Evolutionary conservation across 2,888 invertebrate species (phyloP).

Genomic region (Limnephilus auricula): DNA sequence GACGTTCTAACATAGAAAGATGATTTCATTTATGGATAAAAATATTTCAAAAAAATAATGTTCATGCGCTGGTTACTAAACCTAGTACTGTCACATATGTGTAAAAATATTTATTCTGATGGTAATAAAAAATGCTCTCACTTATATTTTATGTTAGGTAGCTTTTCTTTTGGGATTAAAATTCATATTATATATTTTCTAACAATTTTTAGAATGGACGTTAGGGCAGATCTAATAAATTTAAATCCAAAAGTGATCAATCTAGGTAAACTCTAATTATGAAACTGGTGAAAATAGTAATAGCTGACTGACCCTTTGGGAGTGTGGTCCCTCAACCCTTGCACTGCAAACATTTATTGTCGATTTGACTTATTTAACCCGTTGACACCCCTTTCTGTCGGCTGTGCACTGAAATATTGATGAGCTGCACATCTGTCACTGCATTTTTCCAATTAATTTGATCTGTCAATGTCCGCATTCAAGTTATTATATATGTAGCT

Average conservation of each 20-base stretch:
- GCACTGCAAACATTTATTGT: conserved; percentile 64
- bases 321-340: neutral
- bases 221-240: neutral
- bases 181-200: too few relatives aligned
- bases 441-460: conserved; percentile 66
- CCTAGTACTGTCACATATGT: too few relatives aligned
- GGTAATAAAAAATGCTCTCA: too few relatives aligned
- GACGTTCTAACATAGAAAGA: too few relatives aligned
- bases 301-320: neutral
- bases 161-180: too few relatives aligned
- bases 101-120: too few relatives aligned
- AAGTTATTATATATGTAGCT: conserved; percentile 32
- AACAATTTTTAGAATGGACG: neutral
- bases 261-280: neutral
- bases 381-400: conserved; percentile 61
- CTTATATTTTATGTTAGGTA: too few relatives aligned
- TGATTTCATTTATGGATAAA: too few relatives aligned
- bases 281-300: conserved; percentile 10
- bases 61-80: too few relatives aligned
- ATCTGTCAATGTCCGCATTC: conserved; percentile 64
- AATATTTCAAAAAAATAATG: too few relatives aligned
- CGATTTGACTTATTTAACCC: conserved; percentile 65
- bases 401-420: conserved; percentile 66
- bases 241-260: conserved; percentile 10
- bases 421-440: conserved; percentile 66